Conservation (phyloP, 2,113 vertebrate species). For the Microtus richardsoni region DNA sequence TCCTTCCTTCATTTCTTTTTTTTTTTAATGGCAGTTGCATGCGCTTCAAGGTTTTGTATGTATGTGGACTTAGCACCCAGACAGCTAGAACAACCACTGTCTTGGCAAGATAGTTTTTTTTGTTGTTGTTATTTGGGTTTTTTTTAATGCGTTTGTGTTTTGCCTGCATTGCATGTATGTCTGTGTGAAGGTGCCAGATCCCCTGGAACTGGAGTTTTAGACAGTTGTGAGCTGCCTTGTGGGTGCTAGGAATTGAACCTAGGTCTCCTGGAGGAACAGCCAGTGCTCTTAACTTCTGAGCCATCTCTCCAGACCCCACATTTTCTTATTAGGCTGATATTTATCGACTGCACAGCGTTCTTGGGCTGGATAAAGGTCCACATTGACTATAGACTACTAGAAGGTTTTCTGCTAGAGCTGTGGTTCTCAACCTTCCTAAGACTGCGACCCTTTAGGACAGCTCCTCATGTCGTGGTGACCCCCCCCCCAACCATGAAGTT, state of each 20-base stretch:
- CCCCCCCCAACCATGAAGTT: not conserved
- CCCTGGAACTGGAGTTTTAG: not conserved
- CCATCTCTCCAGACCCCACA: not conserved
- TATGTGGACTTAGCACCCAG: not conserved
- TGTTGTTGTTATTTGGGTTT: not conserved
- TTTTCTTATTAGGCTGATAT: not conserved
- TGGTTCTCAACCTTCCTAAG: not conserved
- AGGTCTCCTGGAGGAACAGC: not conserved
- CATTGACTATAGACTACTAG: accelerated
- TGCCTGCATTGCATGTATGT: not conserved
- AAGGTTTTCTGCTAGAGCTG: not conserved
- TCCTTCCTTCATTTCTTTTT: no score
- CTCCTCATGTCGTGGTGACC: not conserved
- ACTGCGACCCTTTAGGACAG: not conserved
- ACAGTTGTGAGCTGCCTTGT: not conserved
- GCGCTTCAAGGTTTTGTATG: not conserved
- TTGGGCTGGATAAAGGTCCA: not conserved
- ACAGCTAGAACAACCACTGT: not conserved
- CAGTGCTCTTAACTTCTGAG: not conserved
- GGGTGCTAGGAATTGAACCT: not conserved
- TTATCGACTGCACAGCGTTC: not conserved
- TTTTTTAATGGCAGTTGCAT: not conserved
- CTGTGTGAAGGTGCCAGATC: not conserved
- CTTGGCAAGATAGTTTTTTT: not conserved
- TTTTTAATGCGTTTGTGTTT: not conserved